These are phyloP conservation scores for Andricus curvator DNA, from an alignment of 2,888 invertebrate species.

Conservation along the genomic window DNA sequence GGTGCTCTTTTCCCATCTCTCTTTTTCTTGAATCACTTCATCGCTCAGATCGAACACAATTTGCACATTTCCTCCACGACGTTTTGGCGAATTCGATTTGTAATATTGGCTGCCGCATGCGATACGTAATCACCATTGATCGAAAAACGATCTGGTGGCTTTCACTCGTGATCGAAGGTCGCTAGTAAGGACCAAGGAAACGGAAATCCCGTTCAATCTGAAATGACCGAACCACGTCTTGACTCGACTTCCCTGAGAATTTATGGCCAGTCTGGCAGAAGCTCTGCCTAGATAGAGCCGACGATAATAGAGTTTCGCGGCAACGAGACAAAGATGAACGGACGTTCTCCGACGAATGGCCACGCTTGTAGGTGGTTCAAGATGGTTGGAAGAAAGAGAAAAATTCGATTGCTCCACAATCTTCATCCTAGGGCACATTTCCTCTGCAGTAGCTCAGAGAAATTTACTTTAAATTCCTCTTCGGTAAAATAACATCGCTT, in stretches of 20 bases:
- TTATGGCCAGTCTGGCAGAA: slow-evolving; percentile 37
- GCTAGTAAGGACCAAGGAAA: slow-evolving; percentile 12
- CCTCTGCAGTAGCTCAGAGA: slow-evolving; percentile 17
- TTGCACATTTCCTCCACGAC: slow-evolving; percentile 43
- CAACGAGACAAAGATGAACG: slow-evolving; percentile 42
- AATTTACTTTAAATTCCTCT: slow-evolving; percentile 37
- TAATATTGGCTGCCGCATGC: background rate
- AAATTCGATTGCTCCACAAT: slow-evolving; percentile 44
- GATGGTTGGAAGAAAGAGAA: slow-evolving; percentile 43
- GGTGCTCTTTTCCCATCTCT: background rate
- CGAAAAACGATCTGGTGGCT: slow-evolving; percentile 5
- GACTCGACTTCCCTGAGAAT: slow-evolving; percentile 39
- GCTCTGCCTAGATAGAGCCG: slow-evolving; percentile 35
- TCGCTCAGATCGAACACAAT: slow-evolving; percentile 50
- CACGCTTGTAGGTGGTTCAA: slow-evolving; percentile 42
- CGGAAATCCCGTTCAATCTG: slow-evolving; percentile 1
- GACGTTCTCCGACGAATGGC: slow-evolving; percentile 41
- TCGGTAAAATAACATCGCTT: slow-evolving; percentile 18
- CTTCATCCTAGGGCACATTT: slow-evolving; percentile 22
- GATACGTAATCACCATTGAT: slow-evolving; percentile 22
- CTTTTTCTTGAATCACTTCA: slow-evolving; percentile 47
- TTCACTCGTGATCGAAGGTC: slow-evolving; percentile 15
- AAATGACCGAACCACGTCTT: slow-evolving; percentile 32
- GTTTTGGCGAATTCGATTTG: slow-evolving; percentile 45
- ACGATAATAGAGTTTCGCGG: slow-evolving; percentile 43